Base-by-base conservation (phyloP, 2,113 vertebrate species). In the Syngnathoides biaculeatus region DNA sequence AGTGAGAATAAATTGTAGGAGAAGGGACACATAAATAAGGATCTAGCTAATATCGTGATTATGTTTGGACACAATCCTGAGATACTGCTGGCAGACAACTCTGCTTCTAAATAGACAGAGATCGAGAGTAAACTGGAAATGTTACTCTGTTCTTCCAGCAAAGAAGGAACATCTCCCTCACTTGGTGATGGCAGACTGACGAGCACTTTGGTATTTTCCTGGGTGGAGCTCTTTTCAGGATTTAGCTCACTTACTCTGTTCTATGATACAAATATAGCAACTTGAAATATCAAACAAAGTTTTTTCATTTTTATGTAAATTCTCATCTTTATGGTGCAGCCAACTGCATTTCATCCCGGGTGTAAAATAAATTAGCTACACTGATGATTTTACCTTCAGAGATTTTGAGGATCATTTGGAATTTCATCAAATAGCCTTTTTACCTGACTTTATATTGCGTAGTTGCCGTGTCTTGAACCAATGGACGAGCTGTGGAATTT, bases 31-130 rank as follows among this genome's bases (percentile, higher is more conserved):
- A 87, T 88, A 87, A 87, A 89, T 87, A 86, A 83, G 84, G 83
- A 86, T 83, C 80, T 80, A 65, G 81, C 87, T 90, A 88, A 89
- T 89, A 90, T 89, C 80, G 75, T 87, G 89, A 91, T 90, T 89
- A 88, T 90, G 87, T 91, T 90, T 91, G 88, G 85, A 87, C 84
- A 88, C 82, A 86, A 81, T 86, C 85, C 85, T 74, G 76, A 73
- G 81, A 79, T 81, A 79, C 67, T 85, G 74, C 82, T 91, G 88
- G 84, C 87, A 87, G 79, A 79, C 73, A 70, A 85, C 69, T 72
- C 73, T 61, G 77, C 80, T 83, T 76, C 83, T 84, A 89, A 84
- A 85, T 72, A 85, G 83, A 83, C 77, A 75, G 77, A 79, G 77
- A 87, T 84, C 73, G 84, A 87, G 81, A 80, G 81, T 87, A 87